Evolutionary conservation across 2,113 vertebrate genomes (phyloP).

Genomic region (Cebus imitator): DNA sequence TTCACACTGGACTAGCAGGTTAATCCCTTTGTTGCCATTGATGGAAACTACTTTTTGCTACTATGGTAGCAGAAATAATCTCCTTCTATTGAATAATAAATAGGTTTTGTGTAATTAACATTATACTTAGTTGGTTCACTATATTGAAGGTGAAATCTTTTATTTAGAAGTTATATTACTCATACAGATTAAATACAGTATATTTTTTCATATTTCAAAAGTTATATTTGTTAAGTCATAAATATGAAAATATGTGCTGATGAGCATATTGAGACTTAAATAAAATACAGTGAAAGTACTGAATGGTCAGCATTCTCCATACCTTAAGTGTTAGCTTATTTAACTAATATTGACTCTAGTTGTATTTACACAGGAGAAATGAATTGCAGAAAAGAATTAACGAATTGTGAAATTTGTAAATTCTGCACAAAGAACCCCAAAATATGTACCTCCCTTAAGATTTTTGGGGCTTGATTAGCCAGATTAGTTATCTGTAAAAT

Average conservation of each 20-base stretch:
- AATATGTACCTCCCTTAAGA: neutral
- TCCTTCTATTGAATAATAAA: constrained; percentile 66
- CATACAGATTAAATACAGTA: neutral
- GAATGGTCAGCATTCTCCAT: neutral
- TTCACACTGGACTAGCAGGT: constrained; percentile 77
- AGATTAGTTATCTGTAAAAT: neutral
- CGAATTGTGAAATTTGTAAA: neutral
- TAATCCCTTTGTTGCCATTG: constrained; percentile 77
- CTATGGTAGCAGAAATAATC: constrained; percentile 71
- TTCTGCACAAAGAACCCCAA: neutral
- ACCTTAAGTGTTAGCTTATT: neutral
- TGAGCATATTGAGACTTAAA: neutral
- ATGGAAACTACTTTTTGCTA: constrained; percentile 77
- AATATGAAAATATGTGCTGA: neutral
- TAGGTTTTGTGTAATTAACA: constrained; percentile 46
- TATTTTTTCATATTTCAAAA: constrained; percentile 6
- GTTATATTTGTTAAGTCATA: constrained; percentile 5
- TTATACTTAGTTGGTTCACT: neutral
- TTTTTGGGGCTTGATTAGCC: neutral
- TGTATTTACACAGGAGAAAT: neutral
- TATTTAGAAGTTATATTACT: neutral
- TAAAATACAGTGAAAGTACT: neutral
- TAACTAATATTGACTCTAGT: neutral
- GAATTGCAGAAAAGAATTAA: neutral
- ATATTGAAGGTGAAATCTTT: constrained; percentile 18